Evolutionary conservation across 2,797 vertebrate genomes (phyloP).

Genomic region (Labroides dimidiatus): DNA sequence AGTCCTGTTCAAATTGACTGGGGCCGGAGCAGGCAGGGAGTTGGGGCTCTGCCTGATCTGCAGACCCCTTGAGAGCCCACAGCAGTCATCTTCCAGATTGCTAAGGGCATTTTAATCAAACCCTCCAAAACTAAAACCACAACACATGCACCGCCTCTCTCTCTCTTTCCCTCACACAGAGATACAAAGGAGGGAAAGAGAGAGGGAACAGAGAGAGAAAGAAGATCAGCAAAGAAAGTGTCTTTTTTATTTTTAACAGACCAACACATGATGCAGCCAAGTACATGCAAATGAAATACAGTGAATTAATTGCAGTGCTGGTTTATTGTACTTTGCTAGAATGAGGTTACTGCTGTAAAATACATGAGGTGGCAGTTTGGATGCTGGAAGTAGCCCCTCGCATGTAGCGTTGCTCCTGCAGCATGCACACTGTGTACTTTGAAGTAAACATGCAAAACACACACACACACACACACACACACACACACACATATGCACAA

Average conservation of each 20-base stretch:
- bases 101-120: slow-evolving; percentile 64
- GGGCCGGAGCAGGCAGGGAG: slow-evolving; percentile 32
- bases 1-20: slow-evolving; percentile 53
- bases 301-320: not conserved
- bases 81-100: slow-evolving; percentile 52
- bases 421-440: not conserved
- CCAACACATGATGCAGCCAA: not conserved
- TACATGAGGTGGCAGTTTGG: not conserved
- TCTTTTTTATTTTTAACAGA: slow-evolving; percentile 1
- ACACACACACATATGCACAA: slow-evolving; percentile 6
- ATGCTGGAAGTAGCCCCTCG: not conserved
- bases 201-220: not conserved
- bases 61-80: slow-evolving; percentile 34
- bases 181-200: not conserved
- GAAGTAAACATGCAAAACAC: not conserved
- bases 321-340: not conserved
- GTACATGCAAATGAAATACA: not conserved
- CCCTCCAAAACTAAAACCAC: slow-evolving; percentile 30
- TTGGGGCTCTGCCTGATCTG: slow-evolving; percentile 36
- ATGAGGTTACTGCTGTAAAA: not conserved
- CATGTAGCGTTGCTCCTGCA: not conserved
- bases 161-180: slow-evolving; percentile 1
- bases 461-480: not conserved
- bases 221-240: not conserved
- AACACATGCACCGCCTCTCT: slow-evolving; percentile 10